Base-by-base conservation (phyloP, 2,113 vertebrate genomes). In the Chauna torquata region DNA sequence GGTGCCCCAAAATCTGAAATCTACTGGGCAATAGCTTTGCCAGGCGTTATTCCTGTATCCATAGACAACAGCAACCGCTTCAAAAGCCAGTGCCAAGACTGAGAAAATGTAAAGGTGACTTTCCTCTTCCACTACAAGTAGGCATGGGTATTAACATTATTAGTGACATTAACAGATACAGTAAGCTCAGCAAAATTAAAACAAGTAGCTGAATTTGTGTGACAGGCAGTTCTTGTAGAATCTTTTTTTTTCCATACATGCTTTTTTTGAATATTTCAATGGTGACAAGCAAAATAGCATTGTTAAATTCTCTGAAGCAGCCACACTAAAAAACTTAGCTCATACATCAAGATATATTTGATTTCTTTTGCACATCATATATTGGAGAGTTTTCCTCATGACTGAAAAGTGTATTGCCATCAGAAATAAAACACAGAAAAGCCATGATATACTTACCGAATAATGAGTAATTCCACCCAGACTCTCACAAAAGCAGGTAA, bases 401-500 rank as follows among this genome's bases (percentile, higher is more conserved):
- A 61, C 32, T 47, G 24, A 36, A 50, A 65, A 57, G 18, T 1
- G 4, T 9, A 44, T 5, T 65, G 42, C 40, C 18, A 30, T 30
- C 23, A 59, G 47, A 64, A 70, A 52, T 59, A 17, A 34, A 49
- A 82, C 3, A 55, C 25, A n/a, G 17, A 80, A 42, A 72, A 79
- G 22, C 76, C 34, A 30, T 0, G 4, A 13, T 20, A 34, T 70
- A 94, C 98, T 98, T 97, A 99, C 99, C 99, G 99, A 97, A 99
- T 99, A 54, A 99, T 91, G 24, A 99, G 98, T 9, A 99, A 96
- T 61, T 99, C 99, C 44, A 97, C 98, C 99, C 99, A 99, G 24
- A 99, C 98, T 94, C 98, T 96, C 50, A 99, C 96, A 93, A 99
- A 99, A 72, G 99, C 99, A 95, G 99, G 97, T 42, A 99, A 97